Evolutionary conservation across 2,888 invertebrate genomes (phyloP).

Genomic region (Nomada goodeniana): DNA sequence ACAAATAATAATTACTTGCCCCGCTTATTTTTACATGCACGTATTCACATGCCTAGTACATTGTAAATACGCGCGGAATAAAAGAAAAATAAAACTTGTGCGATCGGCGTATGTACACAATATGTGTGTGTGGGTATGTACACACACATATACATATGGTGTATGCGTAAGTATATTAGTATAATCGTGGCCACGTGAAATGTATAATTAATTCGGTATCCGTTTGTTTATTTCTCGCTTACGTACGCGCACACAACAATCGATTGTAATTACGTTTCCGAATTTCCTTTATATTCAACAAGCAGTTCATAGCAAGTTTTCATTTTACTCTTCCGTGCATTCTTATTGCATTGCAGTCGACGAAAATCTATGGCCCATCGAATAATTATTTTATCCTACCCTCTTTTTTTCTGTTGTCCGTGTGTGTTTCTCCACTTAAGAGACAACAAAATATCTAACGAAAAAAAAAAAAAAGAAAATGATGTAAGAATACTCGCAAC

Average conservation of each 20-base stretch:
- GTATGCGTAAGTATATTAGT: constrained; percentile 26
- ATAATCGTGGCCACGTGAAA: constrained; percentile 56
- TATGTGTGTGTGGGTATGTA: not conserved
- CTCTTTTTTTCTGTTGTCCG: not conserved
- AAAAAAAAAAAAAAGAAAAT: constrained; percentile 12
- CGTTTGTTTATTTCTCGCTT: constrained; percentile 31
- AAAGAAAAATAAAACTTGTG: constrained; percentile 64
- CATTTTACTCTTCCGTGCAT: not conserved
- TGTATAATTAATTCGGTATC: constrained; percentile 50
- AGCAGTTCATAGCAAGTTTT: constrained; percentile 24
- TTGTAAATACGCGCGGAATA: constrained; percentile 36
- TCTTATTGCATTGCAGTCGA: constrained; percentile 37
- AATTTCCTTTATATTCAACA: constrained; percentile 42
- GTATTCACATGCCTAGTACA: constrained; percentile 55
- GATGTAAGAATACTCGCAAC: constrained; percentile 61
- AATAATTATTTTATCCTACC: constrained; percentile 16
- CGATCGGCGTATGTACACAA: constrained; percentile 33
- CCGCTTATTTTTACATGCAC: constrained; percentile 53
- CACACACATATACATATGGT: constrained; percentile 32
- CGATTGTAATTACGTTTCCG: constrained; percentile 40
- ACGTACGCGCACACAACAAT: constrained; percentile 39
- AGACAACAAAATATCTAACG: constrained; percentile 2
- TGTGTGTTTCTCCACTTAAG: constrained; percentile 1
- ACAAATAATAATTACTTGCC: constrained; percentile 66
- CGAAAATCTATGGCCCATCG: constrained; percentile 17